Evolutionary conservation across 2,113 vertebrate species (phyloP), one percentile per base, ranked within the genome.

Genomic region (Zeus faber): DNA sequence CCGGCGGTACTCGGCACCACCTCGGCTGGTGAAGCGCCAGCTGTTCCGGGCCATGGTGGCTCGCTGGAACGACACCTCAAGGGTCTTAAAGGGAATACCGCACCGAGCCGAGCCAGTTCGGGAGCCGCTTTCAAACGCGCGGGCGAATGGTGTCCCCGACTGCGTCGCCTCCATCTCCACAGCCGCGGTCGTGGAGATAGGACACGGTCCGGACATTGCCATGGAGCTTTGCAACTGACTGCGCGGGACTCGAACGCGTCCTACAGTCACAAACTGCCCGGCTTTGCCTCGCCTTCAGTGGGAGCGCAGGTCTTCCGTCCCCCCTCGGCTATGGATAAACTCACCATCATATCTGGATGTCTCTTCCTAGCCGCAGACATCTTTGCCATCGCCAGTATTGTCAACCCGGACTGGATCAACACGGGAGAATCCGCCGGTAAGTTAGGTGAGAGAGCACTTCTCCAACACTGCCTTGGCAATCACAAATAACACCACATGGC

Each of bases 361-460:
- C 93, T 97, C 72, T 97, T 97, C 82, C 90, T 97, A 79, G 92
- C 94, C 50, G 94, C 94, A 24, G 94, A 97, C 87, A 94, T 97
- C 83, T 97, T 97, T 80, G 95, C 95, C 78, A 95, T 97, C 86
- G 95, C 93, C 85, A 97, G 95, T 86, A 89, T 97, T 81, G 93
- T 87, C 72, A 96, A 94, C 83, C 94, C 94, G 54, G 94, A 97
- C 88, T 97, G 95, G 95, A 95, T 97, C 90, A 96, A 95, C 90
- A 94, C 94, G 16, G 94, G 94, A 63, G 91, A 93, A 59, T 91
- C 93, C 35, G 90, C 92, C 57, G 92, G 95, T 96, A 88, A 86
- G 89, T 67, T 25, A 23, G 25, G 43, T 29, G 6, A 44, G 6
- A 44, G 13, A 20, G 20, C 26, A 27, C 14, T 46, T 23, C 22